Conservation (phyloP, 2,113 vertebrate species). For the Dasyurus viverrinus region DNA sequence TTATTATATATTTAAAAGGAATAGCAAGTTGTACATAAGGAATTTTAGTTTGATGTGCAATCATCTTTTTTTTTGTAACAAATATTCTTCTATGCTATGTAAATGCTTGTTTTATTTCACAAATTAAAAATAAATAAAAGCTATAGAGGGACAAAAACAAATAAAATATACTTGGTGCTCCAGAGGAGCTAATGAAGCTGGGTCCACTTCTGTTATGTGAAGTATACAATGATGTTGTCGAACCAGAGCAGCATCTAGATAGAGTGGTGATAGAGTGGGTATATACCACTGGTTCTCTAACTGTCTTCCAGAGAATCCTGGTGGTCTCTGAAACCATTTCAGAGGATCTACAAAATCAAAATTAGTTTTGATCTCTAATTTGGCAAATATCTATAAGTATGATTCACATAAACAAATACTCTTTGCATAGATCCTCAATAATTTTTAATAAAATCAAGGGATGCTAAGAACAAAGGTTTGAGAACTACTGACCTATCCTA, state of each 20-base stretch:
- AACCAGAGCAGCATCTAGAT: neutral
- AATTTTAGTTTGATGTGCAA: neutral
- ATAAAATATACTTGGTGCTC: neutral
- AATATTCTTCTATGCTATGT: neutral
- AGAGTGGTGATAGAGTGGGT: neutral
- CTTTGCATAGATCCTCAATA: too few relatives aligned
- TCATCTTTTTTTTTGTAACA: neutral
- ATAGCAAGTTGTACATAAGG: neutral
- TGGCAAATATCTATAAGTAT: too few relatives aligned
- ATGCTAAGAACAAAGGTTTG: too few relatives aligned
- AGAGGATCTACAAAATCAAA: too few relatives aligned
- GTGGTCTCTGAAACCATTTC: too few relatives aligned
- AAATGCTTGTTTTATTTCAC: neutral
- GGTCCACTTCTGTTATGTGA: neutral
- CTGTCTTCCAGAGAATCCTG: too few relatives aligned
- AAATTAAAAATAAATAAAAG: neutral
- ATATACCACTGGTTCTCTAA: too few relatives aligned
- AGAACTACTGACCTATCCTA: neutral
- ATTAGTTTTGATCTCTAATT: too few relatives aligned
- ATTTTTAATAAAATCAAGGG: too few relatives aligned
- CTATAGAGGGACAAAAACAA: neutral
- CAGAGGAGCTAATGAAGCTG: rapidly evolving
- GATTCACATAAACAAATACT: too few relatives aligned
- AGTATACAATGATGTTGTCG: neutral
- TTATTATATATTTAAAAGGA: neutral